phyloP scores from a whole-genome alignment of 2,888 invertebrate genomes.

The Lithophane ornitopus region DNA sequence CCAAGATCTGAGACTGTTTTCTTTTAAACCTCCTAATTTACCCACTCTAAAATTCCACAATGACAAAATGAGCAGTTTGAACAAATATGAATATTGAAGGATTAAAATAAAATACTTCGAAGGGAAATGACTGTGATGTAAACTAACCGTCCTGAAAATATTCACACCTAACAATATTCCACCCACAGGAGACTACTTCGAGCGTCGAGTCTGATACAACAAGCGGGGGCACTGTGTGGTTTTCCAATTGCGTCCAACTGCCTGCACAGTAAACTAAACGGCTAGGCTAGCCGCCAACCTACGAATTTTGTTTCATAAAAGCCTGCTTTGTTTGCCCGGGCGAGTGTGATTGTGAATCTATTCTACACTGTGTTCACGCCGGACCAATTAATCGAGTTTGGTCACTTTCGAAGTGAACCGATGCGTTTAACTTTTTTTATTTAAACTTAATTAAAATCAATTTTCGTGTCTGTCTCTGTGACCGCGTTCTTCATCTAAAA shows the following conservation, averaged over 20 bases:
- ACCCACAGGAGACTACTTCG: background rate
- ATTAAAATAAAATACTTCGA: no score
- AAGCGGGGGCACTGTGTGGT: constrained; percentile 33
- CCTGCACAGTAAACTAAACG: constrained; percentile 37
- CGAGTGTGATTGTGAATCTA: constrained; percentile 31
- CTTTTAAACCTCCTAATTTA: no score
- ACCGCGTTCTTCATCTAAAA: background rate
- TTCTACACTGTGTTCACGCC: background rate
- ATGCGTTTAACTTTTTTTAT: background rate
- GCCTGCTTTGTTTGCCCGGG: constrained; percentile 36
- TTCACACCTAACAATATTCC: background rate
- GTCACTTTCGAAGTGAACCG: background rate
- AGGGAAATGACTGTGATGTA: background rate
- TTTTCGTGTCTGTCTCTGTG: no score
- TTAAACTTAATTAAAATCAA: background rate
- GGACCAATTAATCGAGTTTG: constrained; percentile 21
- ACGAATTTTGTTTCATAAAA: constrained; percentile 45
- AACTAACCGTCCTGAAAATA: background rate
- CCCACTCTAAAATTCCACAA: no score
- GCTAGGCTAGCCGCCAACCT: constrained; percentile 31
- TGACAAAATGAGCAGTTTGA: no score
- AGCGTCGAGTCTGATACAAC: constrained; percentile 38
- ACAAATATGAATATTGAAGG: no score
- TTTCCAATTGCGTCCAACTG: constrained; percentile 45
- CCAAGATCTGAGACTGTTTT: no score